Evolutionary conservation across 2,797 vertebrate genomes (phyloP).

Genomic region (Enteromius unitaeniatus): DNA sequence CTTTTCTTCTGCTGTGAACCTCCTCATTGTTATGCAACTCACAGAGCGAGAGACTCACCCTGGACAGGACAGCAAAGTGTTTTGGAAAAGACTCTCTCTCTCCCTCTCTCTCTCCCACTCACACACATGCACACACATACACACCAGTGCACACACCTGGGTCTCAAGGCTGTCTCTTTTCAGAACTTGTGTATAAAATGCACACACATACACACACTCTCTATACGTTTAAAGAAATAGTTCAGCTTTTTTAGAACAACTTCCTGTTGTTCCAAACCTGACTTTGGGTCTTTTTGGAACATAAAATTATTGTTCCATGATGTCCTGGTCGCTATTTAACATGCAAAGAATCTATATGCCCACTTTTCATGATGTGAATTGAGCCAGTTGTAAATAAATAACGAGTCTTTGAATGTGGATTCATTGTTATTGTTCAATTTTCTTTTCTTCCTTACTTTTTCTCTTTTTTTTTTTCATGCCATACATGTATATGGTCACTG

Average conservation of each 20-base stretch:
- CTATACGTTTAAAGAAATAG: slow-evolving; percentile 10
- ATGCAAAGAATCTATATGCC: not conserved
- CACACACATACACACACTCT: slow-evolving; percentile 29
- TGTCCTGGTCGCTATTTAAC: not conserved
- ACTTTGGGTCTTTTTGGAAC: not conserved
- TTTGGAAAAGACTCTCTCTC: slow-evolving; percentile 55
- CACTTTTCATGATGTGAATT: not conserved
- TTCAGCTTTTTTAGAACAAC: slow-evolving; percentile 5
- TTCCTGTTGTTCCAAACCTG: not conserved
- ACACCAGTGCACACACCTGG: slow-evolving; percentile 43
- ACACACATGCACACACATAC: slow-evolving; percentile 3
- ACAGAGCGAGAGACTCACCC: slow-evolving; percentile 64
- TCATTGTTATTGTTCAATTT: not conserved
- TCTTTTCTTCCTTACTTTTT: not conserved
- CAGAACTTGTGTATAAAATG: slow-evolving; percentile 18
- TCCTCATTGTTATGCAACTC: slow-evolving; percentile 65
- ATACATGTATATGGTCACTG: not conserved
- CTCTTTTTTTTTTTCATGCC: not conserved
- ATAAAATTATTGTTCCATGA: not conserved
- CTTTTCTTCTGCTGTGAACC: slow-evolving; percentile 63
- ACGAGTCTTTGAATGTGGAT: not conserved
- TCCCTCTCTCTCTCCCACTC: not conserved
- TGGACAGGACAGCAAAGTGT: slow-evolving; percentile 65
- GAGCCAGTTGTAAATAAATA: not conserved
- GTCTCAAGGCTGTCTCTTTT: slow-evolving; percentile 53